Base-by-base conservation (phyloP, 2,888 invertebrate species). In the Shargacucullia verbasci region DNA sequence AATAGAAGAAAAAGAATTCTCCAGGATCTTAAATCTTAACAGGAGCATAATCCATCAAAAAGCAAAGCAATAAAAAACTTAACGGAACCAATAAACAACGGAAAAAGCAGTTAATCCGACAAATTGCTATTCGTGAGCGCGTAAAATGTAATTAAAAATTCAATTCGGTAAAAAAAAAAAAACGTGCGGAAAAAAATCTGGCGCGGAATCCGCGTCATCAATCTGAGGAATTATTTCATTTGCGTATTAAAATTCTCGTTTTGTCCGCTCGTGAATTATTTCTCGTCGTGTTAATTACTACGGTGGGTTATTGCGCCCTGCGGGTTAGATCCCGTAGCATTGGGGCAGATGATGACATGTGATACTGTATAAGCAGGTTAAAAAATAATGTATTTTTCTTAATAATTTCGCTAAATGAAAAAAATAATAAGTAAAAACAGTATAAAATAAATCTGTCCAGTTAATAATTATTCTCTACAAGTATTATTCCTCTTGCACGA, bases 61-160 rank as follows among this genome's bases (percentile, higher is more conserved):
- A 76, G 63, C 50, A 48, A 72, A 66, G 61, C 70, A 68, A 78
- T 74, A 79, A 78, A 82, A 75, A 76, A 64, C 62, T 73, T 66
- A 66, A 69, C 69, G 64, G 79, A 78, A 79, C 76, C 72, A 69
- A 73, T 73, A 74, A 80, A 79, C 79, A 79, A 76, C 62, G 66
- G 59, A 73, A 70, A 86, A 88, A 85, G 86, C 86, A 89, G 90
- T 91, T 93, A 92, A 92, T 92, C 85, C 82, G 70, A 84, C 80
- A 87, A 91, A 94, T 94, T 91, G 91, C 89, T 84, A 90, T 88
- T 89, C 90, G 89, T 86, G 82, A 84, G 87, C 81, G 88, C 91
- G 88, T 92, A 91, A 92, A 93, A 89, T 88, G 90, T 90, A 92
- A 94, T 94, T 93, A 94, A 93, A 92, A 93, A 89, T 88, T 88